These are phyloP conservation scores for Platorchestia sp. DNA, from an alignment of 1,140 invertebrate species.

Conservation along the genomic window DNA sequence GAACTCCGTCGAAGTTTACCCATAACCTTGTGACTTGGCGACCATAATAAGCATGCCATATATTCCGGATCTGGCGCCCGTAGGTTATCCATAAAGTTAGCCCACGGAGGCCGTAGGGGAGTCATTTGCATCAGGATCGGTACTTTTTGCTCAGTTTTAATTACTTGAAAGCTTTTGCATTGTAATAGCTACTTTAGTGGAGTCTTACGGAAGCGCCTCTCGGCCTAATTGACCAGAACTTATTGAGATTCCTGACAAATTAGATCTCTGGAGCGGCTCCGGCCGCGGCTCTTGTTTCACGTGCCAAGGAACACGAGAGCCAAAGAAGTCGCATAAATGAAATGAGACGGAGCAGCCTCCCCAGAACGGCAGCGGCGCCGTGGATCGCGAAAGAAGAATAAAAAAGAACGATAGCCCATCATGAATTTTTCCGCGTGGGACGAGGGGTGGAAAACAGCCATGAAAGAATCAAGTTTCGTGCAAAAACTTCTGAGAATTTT, in stretches of 20 bases:
- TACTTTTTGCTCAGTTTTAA: conserved; percentile 50
- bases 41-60: conserved; percentile 1
- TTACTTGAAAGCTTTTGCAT: conserved; percentile 55
- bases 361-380: neutral
- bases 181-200: conserved; percentile 49
- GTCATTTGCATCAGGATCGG: conserved; percentile 46
- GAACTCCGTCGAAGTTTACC: neutral
- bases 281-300: conserved; percentile 30
- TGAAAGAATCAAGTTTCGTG: neutral
- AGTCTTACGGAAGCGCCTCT: conserved; percentile 42
- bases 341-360: conserved; percentile 34
- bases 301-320: conserved; percentile 48
- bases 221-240: conserved; percentile 47
- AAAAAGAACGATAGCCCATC: conserved; percentile 11
- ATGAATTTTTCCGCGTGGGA: neutral
- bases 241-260: conserved; percentile 55
- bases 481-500: neutral
- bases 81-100: conserved; percentile 27
- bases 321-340: conserved; percentile 49
- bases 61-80: neutral
- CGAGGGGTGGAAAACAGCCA: neutral
- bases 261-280: conserved; percentile 30
- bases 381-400: neutral
- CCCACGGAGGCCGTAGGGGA: neutral
- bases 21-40: neutral